These are phyloP conservation scores for Anarrhichthys ocellatus DNA, from an alignment of 2,113 vertebrate species.

Conservation along the genomic window DNA sequence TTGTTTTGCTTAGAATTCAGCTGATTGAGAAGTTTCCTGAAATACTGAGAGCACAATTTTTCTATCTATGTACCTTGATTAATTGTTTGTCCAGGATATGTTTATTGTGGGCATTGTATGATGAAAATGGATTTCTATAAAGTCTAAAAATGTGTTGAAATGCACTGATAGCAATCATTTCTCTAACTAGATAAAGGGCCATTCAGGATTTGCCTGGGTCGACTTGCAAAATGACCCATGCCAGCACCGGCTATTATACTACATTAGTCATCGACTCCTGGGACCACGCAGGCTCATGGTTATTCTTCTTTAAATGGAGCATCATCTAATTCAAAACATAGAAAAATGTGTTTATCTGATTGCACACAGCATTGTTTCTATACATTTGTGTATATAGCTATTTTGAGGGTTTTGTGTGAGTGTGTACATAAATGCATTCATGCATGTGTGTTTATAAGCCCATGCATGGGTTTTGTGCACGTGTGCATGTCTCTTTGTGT, in stretches of 20 bases:
- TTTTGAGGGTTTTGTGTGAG: neutral
- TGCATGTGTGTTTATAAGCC: neutral
- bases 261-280: conserved; percentile 76
- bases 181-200: conserved; percentile 60
- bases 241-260: conserved; percentile 71
- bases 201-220: conserved; percentile 63
- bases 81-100: conserved; percentile 5
- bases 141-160: conserved; percentile 45
- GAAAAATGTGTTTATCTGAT: conserved; percentile 43
- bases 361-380: neutral
- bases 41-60: neutral
- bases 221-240: conserved; percentile 76
- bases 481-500: conserved; percentile 8
- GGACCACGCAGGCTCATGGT: conserved; percentile 51
- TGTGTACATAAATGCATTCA: neutral
- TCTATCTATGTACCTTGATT: neutral
- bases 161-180: conserved; percentile 59
- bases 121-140: conserved; percentile 33
- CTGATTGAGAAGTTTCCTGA: neutral
- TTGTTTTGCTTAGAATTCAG: neutral
- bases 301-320: conserved; percentile 63
- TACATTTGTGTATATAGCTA: conserved; percentile 4
- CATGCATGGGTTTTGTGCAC: neutral
- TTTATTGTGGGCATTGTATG: neutral
- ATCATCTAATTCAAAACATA: conserved; percentile 63